phyloP scores from a whole-genome alignment of 2,888 invertebrate species.

The Cinara cedri region DNA sequence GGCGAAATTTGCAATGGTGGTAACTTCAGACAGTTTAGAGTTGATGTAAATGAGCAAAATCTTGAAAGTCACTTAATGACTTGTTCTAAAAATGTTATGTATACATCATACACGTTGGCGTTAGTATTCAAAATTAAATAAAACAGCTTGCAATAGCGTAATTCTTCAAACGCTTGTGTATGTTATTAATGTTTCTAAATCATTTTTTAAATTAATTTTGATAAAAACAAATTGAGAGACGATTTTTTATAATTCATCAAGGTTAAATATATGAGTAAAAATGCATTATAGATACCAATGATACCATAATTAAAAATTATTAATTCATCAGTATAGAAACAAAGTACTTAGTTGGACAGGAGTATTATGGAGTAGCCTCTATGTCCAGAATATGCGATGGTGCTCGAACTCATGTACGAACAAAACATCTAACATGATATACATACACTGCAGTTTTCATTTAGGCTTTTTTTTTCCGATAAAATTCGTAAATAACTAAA shows the following conservation, averaged over 20 bases:
- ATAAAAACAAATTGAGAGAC: conserved; percentile 16
- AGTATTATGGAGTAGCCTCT: not conserved
- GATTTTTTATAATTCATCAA: conserved; percentile 42
- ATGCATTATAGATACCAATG: not conserved
- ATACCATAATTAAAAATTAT: no score
- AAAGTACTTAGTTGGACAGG: no score
- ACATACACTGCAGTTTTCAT: conserved; percentile 27
- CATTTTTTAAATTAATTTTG: not conserved
- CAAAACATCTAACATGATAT: conserved; percentile 69
- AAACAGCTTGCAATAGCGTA: not conserved
- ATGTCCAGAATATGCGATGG: conserved; percentile 56
- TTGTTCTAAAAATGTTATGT: conserved; percentile 1
- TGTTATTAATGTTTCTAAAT: conserved; percentile 5
- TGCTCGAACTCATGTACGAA: conserved; percentile 38
- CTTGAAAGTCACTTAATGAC: conserved; percentile 1
- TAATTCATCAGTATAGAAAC: no score
- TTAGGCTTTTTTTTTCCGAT: no score
- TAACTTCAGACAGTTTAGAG: conserved; percentile 19
- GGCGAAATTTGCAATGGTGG: conserved; percentile 14
- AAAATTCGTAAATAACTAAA: no score
- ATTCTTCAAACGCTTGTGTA: not conserved
- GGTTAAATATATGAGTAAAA: not conserved
- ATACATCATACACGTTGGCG: conserved; percentile 7
- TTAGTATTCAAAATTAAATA: conserved; percentile 7
- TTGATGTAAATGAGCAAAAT: conserved; percentile 2